These are phyloP conservation scores for Aporophyla nigra DNA, from an alignment of 2,888 invertebrate species.

Conservation along the genomic window DNA sequence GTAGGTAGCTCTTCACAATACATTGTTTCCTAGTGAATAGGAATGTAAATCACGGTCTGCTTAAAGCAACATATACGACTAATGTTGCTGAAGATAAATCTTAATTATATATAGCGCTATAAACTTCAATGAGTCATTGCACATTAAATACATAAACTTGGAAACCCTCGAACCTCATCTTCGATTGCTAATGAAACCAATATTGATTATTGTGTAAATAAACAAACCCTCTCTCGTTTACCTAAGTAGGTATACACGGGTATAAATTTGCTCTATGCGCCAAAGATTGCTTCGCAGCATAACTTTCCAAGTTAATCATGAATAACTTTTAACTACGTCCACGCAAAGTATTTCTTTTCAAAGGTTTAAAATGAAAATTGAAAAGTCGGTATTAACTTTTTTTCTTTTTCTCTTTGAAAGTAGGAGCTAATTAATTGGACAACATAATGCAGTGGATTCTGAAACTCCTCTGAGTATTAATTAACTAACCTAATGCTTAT, in stretches of 20 bases:
- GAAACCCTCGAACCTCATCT: background rate
- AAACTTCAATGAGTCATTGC: slow-evolving; percentile 17
- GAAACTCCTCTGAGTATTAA: slow-evolving; percentile 15
- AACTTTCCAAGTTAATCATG: slow-evolving; percentile 37
- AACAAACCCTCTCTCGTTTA: slow-evolving; percentile 5
- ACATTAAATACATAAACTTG: slow-evolving; percentile 14
- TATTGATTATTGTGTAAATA: slow-evolving; percentile 33
- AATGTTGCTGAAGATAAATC: background rate
- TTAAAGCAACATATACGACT: background rate
- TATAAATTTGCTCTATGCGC: slow-evolving; percentile 31
- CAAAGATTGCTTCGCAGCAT: slow-evolving; percentile 16
- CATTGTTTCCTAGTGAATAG: slow-evolving; percentile 5
- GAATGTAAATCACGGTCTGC: background rate
- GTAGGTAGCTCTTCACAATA: slow-evolving; percentile 3
- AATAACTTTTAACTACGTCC: slow-evolving; percentile 26
- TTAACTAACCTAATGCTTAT: slow-evolving; percentile 22
- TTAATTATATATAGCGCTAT: background rate
- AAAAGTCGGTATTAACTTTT: slow-evolving; percentile 12
- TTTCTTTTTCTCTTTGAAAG: slow-evolving; percentile 24
- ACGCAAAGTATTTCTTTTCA: slow-evolving; percentile 31
- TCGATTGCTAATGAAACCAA: slow-evolving; percentile 36
- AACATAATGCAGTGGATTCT: slow-evolving; percentile 4
- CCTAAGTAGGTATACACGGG: slow-evolving; percentile 5
- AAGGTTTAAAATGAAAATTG: slow-evolving; percentile 25
- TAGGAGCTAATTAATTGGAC: slow-evolving; percentile 23